Percentiles rank a stretch among this genome's conserved stretches.
phyloP scores from a whole-genome alignment of 2,888 invertebrate species.

The Pheosia gnoma region DNA sequence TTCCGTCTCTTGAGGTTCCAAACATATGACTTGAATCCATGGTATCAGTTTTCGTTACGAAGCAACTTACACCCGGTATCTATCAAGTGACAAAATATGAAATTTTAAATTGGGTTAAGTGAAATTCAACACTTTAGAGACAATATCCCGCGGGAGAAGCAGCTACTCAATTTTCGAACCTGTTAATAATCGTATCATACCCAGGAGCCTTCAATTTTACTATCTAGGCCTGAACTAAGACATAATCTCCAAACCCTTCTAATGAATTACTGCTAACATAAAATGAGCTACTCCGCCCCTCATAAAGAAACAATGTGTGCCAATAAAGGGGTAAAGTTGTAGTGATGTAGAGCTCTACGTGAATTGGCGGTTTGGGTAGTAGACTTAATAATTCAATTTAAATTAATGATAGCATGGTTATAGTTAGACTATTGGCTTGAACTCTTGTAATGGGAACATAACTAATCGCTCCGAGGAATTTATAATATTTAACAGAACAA shows the following conservation, averaged over 20 bases:
- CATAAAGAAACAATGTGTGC: slow-evolving; percentile 14
- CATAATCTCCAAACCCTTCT: slow-evolving; percentile 45
- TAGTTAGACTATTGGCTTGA: slow-evolving; percentile 31
- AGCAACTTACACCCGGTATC: too few relatives aligned
- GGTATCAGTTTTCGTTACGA: too few relatives aligned
- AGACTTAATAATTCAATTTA: slow-evolving; percentile 54
- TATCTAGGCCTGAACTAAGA: slow-evolving; percentile 38
- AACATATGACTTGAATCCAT: too few relatives aligned
- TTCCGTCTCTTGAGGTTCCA: too few relatives aligned
- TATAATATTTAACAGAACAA: background rate
- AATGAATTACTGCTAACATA: slow-evolving; percentile 40
- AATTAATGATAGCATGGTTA: slow-evolving; percentile 44
- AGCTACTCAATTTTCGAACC: slow-evolving; percentile 30
- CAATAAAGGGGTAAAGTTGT: slow-evolving; percentile 14
- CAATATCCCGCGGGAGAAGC: slow-evolving; percentile 36
- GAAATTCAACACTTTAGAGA: slow-evolving; percentile 51
- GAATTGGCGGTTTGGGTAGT: slow-evolving; percentile 30
- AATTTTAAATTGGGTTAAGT: slow-evolving; percentile 31
- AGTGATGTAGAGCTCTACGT: slow-evolving; percentile 25
- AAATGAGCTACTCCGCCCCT: slow-evolving; percentile 24
- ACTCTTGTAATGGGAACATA: slow-evolving; percentile 28
- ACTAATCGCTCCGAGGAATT: slow-evolving; percentile 22
- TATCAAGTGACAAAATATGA: too few relatives aligned
- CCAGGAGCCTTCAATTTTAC: slow-evolving; percentile 47
- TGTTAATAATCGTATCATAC: slow-evolving; percentile 62